Base-by-base conservation (phyloP, 2,888 invertebrate genomes). In the Acleris laterana region DNA sequence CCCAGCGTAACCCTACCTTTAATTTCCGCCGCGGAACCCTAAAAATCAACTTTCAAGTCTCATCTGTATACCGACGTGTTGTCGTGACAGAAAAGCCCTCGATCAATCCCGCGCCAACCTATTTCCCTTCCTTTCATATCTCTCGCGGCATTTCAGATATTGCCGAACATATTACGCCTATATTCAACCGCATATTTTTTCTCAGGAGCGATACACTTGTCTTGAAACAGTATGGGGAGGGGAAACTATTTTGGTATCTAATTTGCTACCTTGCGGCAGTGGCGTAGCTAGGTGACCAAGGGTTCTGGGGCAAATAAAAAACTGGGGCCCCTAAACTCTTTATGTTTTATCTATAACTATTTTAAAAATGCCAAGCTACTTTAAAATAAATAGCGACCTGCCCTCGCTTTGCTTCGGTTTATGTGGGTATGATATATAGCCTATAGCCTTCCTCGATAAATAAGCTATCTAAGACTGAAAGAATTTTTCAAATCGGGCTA, bases 71-170 rank as follows among this genome's bases (percentile, higher is more conserved):
- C 70, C 74, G 77, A 77, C 79, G 82, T 82, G 84, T 83, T 84
- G 87, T 84, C 82, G 76, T 82, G 86, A 89, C 89, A 85, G 82
- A 85, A 81, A 84, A 86, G 79, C 85, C 83, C 87, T 85, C 88
- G 81, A 88, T 89, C 88, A 89, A 78, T 80, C 78, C 74, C 72
- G 81, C 77, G 75, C 77, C 76, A 49, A 83, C 82, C 86, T 85
- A 86, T 85, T 85, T 81, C 84, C 78, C 80, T 71, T 78, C 81
- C 81, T 82, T 83, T 83, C 82, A 85, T 83, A 83, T 84, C 83
- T 82, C 78, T 63, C 69, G 74, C 77, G 80, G 77, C 79, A 79
- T 83, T 84, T 79, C 81, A 78, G 76, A 83, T 84, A 85, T 85
- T 82, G 76, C 77, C 74, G 72, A 82, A 82, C 75, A 72, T 81